Percentiles rank a stretch among this genome's conserved stretches.
phyloP scores from a whole-genome alignment of 1,140 invertebrate genomes.

The Diploscapter pachys region DNA sequence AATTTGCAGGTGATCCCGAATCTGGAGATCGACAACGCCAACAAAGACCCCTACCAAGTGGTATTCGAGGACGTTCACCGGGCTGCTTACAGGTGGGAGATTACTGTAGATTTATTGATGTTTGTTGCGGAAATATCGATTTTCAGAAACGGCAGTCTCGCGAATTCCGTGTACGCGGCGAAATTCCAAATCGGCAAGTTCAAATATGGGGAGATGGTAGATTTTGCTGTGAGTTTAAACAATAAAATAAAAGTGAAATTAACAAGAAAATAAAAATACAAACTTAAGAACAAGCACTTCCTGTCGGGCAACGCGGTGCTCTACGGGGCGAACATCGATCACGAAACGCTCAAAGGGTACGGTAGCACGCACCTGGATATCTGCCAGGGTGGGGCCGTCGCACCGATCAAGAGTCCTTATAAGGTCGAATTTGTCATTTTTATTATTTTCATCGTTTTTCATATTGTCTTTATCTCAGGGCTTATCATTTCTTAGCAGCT shows the following conservation, averaged over 20 bases:
- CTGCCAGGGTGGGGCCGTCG: conserved; percentile 35
- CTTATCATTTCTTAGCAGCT: no score
- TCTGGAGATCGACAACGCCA: conserved; percentile 38
- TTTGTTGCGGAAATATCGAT: no score
- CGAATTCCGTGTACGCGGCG: conserved; percentile 45
- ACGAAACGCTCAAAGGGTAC: conserved; percentile 44
- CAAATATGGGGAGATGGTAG: conserved; percentile 29
- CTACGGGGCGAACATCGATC: conserved; percentile 53
- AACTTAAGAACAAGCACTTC: conserved; percentile 38
- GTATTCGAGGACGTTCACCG: conserved; percentile 51
- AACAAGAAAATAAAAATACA: background rate
- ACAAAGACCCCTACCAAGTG: conserved; percentile 42
- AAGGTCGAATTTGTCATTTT: background rate
- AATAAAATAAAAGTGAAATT: conserved; percentile 1
- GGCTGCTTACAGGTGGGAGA: conserved; percentile 45
- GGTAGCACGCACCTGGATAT: conserved; percentile 42
- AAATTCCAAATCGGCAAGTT: conserved; percentile 18
- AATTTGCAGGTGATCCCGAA: conserved; percentile 10
- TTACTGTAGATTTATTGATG: no score
- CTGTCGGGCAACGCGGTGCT: conserved; percentile 44
- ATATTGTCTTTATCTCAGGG: no score
- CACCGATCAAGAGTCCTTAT: conserved; percentile 42
- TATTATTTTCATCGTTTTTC: no score
- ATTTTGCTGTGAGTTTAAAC: conserved; percentile 29
- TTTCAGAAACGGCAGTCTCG: conserved; percentile 45